Conservation (phyloP, 2,113 vertebrate species). For the Bubo scandiacus region DNA sequence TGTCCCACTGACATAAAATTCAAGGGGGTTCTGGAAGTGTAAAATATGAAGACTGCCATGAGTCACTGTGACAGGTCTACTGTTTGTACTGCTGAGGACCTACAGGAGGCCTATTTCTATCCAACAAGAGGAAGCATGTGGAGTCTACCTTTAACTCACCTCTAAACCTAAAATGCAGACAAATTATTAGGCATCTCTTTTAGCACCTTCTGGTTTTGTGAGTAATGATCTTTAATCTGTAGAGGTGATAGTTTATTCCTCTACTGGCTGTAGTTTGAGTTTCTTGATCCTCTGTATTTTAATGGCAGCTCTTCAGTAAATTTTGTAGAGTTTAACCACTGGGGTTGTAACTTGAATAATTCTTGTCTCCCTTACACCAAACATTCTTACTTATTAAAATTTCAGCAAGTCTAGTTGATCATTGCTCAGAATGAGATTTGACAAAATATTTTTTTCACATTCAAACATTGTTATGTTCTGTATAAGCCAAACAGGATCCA, state of each 20-base stretch:
- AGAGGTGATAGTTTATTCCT: background rate
- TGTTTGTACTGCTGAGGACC: background rate
- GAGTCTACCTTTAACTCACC: background rate
- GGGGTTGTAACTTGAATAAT: background rate
- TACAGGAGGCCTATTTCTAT: background rate
- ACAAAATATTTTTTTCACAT: background rate
- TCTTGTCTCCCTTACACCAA: background rate
- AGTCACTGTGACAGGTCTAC: background rate
- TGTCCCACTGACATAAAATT: background rate
- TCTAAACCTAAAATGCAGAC: background rate
- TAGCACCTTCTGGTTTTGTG: background rate
- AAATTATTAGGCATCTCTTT: background rate
- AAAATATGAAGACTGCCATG: background rate
- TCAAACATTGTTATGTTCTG: background rate
- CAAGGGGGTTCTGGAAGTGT: background rate
- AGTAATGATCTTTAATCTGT: background rate
- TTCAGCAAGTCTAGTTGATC: background rate
- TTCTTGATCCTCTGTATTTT: background rate
- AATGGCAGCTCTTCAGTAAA: background rate
- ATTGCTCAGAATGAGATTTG: background rate
- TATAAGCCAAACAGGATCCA: background rate
- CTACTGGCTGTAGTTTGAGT: background rate
- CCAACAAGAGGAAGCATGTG: accelerated
- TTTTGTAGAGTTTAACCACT: background rate
- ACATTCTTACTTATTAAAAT: background rate